Conservation (phyloP, 2,888 invertebrate species). For the Amorpha juglandis region DNA sequence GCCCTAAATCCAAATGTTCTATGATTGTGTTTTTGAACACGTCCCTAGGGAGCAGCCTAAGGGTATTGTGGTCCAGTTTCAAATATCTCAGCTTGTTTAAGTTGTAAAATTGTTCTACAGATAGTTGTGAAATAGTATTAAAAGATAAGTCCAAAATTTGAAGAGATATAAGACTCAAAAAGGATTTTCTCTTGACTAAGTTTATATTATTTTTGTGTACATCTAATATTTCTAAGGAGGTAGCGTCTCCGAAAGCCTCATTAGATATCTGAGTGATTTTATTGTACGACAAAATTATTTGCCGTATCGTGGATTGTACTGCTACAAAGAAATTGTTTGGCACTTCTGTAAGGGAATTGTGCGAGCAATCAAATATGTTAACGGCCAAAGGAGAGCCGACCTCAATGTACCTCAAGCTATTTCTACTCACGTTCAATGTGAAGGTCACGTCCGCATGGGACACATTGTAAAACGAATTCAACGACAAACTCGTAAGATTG, state of each 20-base stretch:
- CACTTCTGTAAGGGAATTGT: slow-evolving; percentile 87
- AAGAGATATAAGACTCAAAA: slow-evolving; percentile 88
- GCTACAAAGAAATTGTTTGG: slow-evolving; percentile 87
- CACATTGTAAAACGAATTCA: slow-evolving; percentile 88
- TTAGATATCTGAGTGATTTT: slow-evolving; percentile 87
- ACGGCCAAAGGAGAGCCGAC: slow-evolving; percentile 84
- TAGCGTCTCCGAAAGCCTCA: slow-evolving; percentile 89
- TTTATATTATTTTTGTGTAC: slow-evolving; percentile 90
- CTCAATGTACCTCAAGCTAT: slow-evolving; percentile 82
- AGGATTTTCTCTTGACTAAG: slow-evolving; percentile 89
- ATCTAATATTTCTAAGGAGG: slow-evolving; percentile 89
- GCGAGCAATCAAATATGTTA: slow-evolving; percentile 88
- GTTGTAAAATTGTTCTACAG: slow-evolving; percentile 91
- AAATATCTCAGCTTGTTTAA: slow-evolving; percentile 89
- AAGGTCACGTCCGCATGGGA: slow-evolving; percentile 87
- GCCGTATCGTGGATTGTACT: slow-evolving; percentile 86
- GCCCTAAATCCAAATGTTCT: slow-evolving; percentile 91
- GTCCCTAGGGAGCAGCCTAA: slow-evolving; percentile 90
- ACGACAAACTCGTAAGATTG: slow-evolving; percentile 87
- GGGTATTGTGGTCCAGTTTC: slow-evolving; percentile 88
- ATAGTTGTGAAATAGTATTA: slow-evolving; percentile 90
- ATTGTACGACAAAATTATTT: slow-evolving; percentile 90
- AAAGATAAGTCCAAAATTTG: slow-evolving; percentile 91
- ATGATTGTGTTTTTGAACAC: slow-evolving; percentile 91
- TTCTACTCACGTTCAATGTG: slow-evolving; percentile 90